These are phyloP conservation scores for Camelus dromedarius DNA, from an alignment of 2,113 vertebrate species.

Conservation along the genomic window DNA sequence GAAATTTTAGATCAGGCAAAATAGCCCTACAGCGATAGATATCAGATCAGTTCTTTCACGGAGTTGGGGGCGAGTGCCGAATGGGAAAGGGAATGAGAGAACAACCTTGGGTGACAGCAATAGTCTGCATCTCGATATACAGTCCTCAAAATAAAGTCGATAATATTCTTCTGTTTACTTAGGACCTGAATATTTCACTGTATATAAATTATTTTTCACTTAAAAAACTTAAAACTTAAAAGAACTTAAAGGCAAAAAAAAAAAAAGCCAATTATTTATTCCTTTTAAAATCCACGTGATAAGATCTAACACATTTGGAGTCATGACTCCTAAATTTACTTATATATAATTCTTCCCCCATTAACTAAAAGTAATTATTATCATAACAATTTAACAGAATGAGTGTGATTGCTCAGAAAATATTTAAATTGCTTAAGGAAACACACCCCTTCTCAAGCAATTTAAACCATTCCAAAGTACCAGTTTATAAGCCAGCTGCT, in stretches of 20 bases:
- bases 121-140: not conserved
- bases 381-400: conserved; percentile 23
- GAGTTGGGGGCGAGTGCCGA: not conserved
- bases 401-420: not conserved
- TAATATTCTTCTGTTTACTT: not conserved
- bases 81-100: not conserved
- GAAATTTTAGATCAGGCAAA: not conserved
- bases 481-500: conserved; percentile 2
- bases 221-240: not conserved
- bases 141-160: not conserved
- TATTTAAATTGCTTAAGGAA: conserved; percentile 27
- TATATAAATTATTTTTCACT: not conserved
- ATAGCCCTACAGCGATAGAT: not conserved
- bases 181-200: not conserved
- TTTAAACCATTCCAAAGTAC: conserved; percentile 15
- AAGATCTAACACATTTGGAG: conserved; percentile 3
- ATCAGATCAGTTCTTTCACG: not conserved
- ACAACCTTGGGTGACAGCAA: not conserved
- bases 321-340: not conserved
- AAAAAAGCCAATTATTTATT: not conserved
- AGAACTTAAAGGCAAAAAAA: not conserved
- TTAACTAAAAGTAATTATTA: not conserved
- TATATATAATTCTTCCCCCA: not conserved
- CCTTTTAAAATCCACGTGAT: conserved; percentile 5
- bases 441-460: not conserved